Percentiles rank a stretch among this genome's conserved stretches.
Conservation (phyloP, 2,797 vertebrate species). For the Melanotaenia maccullochi region DNA sequence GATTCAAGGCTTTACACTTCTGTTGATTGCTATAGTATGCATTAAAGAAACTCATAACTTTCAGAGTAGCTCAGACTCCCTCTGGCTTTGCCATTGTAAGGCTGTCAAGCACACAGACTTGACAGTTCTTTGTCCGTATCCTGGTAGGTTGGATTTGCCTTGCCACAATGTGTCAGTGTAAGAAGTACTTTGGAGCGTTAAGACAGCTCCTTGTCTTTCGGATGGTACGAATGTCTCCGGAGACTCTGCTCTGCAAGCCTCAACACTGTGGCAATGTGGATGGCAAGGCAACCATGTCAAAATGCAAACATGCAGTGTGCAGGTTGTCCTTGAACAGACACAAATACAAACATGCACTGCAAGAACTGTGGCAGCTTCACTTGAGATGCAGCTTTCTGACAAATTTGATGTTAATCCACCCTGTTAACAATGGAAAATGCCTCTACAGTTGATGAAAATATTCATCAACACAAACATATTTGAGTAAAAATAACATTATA, state of each 20-base stretch:
- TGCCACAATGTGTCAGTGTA: constrained; percentile 23
- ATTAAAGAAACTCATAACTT: constrained; percentile 12
- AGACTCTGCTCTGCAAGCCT: constrained; percentile 27
- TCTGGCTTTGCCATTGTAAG: constrained; percentile 9
- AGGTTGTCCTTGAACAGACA: not conserved
- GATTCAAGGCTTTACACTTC: constrained; percentile 25
- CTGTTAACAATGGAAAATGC: not conserved
- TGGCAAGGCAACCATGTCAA: constrained; percentile 15
- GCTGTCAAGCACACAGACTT: constrained; percentile 26
- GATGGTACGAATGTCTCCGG: constrained; percentile 26
- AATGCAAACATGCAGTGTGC: constrained; percentile 19
- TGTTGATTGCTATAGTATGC: constrained; percentile 22
- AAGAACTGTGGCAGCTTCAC: not conserved
- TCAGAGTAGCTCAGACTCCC: constrained; percentile 22
- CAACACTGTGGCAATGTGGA: constrained; percentile 7
- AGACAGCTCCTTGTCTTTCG: constrained; percentile 39
- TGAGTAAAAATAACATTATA: not conserved
- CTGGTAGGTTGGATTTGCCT: constrained; percentile 41
- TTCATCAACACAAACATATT: not conserved
- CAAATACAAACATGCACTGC: constrained; percentile 8
- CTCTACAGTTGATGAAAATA: not conserved
- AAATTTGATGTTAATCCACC: not conserved
- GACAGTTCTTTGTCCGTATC: constrained; percentile 44
- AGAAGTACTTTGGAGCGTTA: constrained; percentile 26
- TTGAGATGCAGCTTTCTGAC: not conserved